A percentile compares a stretch with the other conserved stretches of the same genome.
Evolutionary conservation across 2,113 vertebrate genomes (phyloP).

Genomic region (Brienomyrus brachyistius): DNA sequence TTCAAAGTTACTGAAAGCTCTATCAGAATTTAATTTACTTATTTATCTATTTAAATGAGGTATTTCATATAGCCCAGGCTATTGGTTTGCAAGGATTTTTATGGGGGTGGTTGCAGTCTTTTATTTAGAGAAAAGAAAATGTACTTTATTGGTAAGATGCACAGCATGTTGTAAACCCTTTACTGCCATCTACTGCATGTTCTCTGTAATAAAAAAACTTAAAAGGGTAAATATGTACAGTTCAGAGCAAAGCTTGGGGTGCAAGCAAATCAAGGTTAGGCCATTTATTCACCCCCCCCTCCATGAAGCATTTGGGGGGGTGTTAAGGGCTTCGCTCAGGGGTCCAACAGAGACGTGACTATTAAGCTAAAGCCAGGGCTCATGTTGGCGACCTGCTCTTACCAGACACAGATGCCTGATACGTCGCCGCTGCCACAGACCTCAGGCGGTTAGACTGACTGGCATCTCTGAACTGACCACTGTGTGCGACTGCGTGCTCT

Average conservation of each 20-base stretch:
- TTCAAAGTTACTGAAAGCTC: neutral
- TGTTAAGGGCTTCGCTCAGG: no score
- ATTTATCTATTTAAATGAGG: neutral
- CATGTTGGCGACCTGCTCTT: neutral
- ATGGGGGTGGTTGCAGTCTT: neutral
- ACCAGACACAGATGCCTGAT: neutral
- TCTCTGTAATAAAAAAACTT: neutral
- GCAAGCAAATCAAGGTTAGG: neutral
- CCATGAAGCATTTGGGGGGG: neutral
- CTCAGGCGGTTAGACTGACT: neutral
- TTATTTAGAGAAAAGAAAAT: neutral
- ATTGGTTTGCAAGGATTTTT: neutral
- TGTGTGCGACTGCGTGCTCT: neutral
- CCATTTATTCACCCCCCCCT: neutral
- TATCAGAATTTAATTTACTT: neutral
- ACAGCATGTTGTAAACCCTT: constrained; percentile 35
- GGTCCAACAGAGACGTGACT: neutral
- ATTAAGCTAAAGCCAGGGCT: neutral
- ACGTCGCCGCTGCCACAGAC: neutral
- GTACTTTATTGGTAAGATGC: neutral
- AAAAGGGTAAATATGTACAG: neutral
- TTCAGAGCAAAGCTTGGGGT: neutral
- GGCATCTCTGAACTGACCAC: neutral
- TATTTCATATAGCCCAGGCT: neutral
- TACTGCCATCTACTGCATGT: constrained; percentile 58